A percentile compares a stretch with the other conserved stretches of the same genome.
Evolutionary conservation across 2,888 invertebrate genomes (phyloP).

Genomic region (Amaurobius ferox): DNA sequence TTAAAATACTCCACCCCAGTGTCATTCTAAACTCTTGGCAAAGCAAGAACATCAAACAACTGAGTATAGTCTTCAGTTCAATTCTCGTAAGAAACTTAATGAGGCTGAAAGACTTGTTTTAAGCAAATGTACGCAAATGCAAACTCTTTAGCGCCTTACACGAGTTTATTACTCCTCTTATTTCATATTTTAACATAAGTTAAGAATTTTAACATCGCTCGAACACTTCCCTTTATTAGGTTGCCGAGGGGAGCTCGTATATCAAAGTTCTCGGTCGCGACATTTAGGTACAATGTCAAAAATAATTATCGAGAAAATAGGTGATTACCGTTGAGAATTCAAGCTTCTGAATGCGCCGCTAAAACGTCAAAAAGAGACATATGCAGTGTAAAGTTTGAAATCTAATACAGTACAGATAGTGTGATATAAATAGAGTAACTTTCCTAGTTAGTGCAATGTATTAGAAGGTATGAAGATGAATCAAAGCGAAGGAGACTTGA

Average conservation of each 20-base stretch:
- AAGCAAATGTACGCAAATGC: background rate
- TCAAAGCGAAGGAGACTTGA: background rate
- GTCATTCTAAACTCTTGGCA: background rate
- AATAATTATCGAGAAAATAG: slow-evolving; percentile 13
- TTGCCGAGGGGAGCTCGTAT: background rate
- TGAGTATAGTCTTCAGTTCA: background rate
- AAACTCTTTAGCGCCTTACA: background rate
- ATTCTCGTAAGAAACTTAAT: background rate
- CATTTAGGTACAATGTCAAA: slow-evolving; percentile 14
- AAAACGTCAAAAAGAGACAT: background rate
- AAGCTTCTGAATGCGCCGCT: background rate
- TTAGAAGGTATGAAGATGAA: background rate
- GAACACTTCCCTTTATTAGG: background rate
- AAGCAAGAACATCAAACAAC: background rate
- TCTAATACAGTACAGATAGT: background rate
- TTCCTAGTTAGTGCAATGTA: background rate
- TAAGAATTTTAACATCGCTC: background rate
- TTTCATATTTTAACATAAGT: slow-evolving; percentile 14
- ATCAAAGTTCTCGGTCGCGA: background rate
- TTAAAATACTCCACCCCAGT: background rate
- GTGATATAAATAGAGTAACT: background rate
- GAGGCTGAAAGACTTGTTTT: background rate
- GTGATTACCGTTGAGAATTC: background rate
- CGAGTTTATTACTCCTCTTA: slow-evolving; percentile 1
- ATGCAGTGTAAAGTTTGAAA: background rate